Conservation (phyloP, 1,140 invertebrate genomes). For the Zaprionus capensis region DNA sequence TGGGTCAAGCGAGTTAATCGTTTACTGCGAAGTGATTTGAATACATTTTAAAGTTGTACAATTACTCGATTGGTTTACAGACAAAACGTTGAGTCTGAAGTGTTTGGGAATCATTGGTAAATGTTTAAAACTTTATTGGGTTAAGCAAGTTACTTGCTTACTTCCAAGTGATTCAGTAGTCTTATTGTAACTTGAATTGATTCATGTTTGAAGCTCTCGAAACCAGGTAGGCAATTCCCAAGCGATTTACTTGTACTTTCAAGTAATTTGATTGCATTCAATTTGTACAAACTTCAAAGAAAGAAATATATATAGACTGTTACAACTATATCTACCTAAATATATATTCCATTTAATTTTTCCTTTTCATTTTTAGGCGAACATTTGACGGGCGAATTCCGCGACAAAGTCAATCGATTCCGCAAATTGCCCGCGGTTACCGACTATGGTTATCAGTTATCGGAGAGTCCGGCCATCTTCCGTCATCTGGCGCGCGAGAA, state of each 20-base stretch:
- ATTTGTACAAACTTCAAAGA: no score
- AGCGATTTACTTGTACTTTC: no score
- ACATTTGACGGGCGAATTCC: conserved; percentile 89
- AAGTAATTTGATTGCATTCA: no score
- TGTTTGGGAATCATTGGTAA: neutral
- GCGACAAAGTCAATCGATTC: conserved; percentile 89
- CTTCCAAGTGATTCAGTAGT: neutral
- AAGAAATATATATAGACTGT: neutral
- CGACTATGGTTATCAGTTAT: conserved; percentile 90
- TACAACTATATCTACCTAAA: neutral
- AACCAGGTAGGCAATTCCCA: no score
- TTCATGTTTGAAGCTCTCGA: no score
- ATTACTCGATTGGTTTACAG: neutral
- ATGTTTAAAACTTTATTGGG: neutral
- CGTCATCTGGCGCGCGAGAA: conserved; percentile 85
- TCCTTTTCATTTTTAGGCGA: conserved; percentile 85
- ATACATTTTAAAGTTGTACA: neutral
- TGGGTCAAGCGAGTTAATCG: conserved; percentile 1
- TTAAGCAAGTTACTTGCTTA: neutral
- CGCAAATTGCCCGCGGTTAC: conserved; percentile 90
- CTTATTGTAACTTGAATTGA: no score
- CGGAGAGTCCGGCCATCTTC: conserved; percentile 90
- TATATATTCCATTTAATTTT: neutral
- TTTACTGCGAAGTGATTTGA: neutral
- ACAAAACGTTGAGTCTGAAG: neutral